These are phyloP conservation scores for Rhyacophila evoluta DNA, from an alignment of 2,888 invertebrate species.

Conservation along the genomic window DNA sequence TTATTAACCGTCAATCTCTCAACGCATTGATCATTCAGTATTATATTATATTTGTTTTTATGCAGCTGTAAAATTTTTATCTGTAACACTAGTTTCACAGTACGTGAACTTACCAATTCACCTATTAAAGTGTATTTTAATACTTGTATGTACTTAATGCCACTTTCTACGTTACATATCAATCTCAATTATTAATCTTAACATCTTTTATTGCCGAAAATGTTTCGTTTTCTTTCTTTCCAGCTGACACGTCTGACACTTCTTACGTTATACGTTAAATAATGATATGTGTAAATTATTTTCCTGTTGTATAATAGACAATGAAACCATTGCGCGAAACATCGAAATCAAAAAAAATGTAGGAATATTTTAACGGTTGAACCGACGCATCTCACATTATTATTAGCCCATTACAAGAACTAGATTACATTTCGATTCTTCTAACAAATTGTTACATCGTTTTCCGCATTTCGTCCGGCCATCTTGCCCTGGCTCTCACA, in stretches of 20 bases:
- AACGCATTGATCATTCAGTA: no score
- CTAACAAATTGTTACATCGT: slow-evolving; percentile 20
- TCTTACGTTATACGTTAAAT: background rate
- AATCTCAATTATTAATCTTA: background rate
- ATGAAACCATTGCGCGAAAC: slow-evolving; percentile 15
- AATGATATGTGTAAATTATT: background rate
- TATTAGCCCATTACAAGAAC: background rate
- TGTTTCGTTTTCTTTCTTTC: background rate
- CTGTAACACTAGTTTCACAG: no score
- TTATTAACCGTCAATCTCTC: no score
- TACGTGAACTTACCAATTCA: no score
- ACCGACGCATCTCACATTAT: slow-evolving; percentile 30
- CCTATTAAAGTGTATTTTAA: no score
- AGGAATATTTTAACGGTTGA: slow-evolving; percentile 30
- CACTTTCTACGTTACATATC: background rate
- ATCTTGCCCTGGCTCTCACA: background rate
- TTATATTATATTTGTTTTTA: no score
- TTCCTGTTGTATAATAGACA: background rate
- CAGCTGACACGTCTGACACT: background rate
- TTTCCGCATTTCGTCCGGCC: slow-evolving; percentile 6
- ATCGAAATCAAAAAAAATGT: slow-evolving; percentile 30
- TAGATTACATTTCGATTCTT: background rate
- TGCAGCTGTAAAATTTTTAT: no score
- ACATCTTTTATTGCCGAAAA: background rate
- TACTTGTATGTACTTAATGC: no score